A percentile compares a stretch with the other conserved stretches of the same genome.
These are phyloP conservation scores for Himalopsyche kuldschensis DNA, from an alignment of 2,888 invertebrate species.

Conservation along the genomic window DNA sequence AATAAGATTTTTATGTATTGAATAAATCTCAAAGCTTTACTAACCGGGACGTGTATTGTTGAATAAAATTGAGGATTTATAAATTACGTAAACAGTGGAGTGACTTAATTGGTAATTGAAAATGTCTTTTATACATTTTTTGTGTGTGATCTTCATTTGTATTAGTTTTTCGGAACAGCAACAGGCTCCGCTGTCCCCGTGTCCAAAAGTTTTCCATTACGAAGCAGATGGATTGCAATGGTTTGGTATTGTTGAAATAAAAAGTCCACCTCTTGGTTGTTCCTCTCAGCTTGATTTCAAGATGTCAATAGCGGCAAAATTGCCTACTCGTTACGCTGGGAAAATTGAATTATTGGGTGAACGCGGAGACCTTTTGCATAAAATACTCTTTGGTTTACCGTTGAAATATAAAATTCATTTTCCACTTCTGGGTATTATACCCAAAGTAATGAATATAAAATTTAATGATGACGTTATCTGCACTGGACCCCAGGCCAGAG, in stretches of 20 bases:
- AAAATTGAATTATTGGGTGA: slow-evolving; percentile 23
- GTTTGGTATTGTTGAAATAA: slow-evolving; percentile 30
- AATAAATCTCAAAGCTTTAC: too few species aligned
- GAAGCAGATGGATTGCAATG: slow-evolving; percentile 29
- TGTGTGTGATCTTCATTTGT: not conserved
- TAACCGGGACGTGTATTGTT: too few species aligned
- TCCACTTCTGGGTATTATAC: slow-evolving; percentile 44
- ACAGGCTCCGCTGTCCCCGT: slow-evolving; percentile 25
- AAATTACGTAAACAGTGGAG: not conserved
- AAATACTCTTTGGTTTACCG: slow-evolving; percentile 43
- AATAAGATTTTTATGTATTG: too few species aligned
- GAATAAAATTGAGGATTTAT: too few species aligned
- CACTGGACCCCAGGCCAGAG: slow-evolving; percentile 44
- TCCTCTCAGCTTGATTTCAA: slow-evolving; percentile 16
- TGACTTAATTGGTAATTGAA: not conserved
- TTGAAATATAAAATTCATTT: slow-evolving; percentile 46
- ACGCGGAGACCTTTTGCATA: slow-evolving; percentile 22
- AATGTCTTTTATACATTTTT: not conserved
- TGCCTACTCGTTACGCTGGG: slow-evolving; percentile 18
- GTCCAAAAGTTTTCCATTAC: slow-evolving; percentile 35
- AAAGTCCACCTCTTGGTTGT: slow-evolving; percentile 20
- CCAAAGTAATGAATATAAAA: slow-evolving; percentile 47
- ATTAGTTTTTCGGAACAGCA: not conserved
- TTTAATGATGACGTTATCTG: slow-evolving; percentile 47
- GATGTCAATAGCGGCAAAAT: slow-evolving; percentile 15